These are phyloP conservation scores for Helicoverpa armigera DNA, from an alignment of 1,140 invertebrate genomes.

Conservation along the genomic window DNA sequence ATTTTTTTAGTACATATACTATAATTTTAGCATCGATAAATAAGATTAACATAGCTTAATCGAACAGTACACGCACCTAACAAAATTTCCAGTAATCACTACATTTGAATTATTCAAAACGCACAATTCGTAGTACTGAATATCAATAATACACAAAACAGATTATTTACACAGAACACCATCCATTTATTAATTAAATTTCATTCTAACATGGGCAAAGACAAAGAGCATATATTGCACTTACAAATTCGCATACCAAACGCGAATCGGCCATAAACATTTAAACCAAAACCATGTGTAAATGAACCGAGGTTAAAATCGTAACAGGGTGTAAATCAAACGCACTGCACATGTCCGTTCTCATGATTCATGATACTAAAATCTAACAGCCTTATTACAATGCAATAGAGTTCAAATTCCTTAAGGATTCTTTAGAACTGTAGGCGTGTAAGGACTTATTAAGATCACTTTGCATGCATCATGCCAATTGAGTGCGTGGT, in stretches of 20 bases:
- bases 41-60: too few species aligned
- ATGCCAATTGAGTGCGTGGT: slow-evolving; percentile 35
- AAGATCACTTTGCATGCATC: slow-evolving; percentile 52
- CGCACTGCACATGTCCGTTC: slow-evolving; percentile 34
- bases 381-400: slow-evolving; percentile 36
- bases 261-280: slow-evolving; percentile 33
- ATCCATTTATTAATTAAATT: neutral
- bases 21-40: too few species aligned
- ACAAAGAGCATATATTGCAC: slow-evolving; percentile 15
- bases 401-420: slow-evolving; percentile 54
- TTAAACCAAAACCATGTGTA: slow-evolving; percentile 43
- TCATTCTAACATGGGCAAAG: neutral
- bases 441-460: slow-evolving; percentile 47
- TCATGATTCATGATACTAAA: slow-evolving; percentile 50
- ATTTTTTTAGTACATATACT: too few species aligned
- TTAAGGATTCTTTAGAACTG: too few species aligned
- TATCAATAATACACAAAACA: too few species aligned
- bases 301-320: slow-evolving; percentile 51
- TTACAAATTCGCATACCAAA: slow-evolving; percentile 19
- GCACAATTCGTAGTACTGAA: too few species aligned
- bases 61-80: too few species aligned
- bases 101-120: too few species aligned
- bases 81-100: too few species aligned
- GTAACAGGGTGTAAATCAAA: slow-evolving; percentile 54
- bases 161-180: too few species aligned